Conservation (phyloP, 2,888 invertebrate genomes). For the Chrysodeixis includens region DNA sequence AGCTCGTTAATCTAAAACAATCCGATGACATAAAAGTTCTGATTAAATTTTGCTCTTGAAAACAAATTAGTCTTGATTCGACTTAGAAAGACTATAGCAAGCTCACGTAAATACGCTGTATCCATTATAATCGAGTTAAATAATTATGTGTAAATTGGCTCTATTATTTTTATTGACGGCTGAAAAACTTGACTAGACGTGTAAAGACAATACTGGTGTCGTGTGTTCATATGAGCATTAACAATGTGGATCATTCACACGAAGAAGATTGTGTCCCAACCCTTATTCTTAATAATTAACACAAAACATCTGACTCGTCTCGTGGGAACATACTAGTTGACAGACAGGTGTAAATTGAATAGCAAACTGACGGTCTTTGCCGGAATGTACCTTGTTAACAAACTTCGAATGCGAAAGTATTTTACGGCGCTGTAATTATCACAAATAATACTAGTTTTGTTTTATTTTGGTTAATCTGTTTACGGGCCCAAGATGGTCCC, state of each 20-base stretch:
- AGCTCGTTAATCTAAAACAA: background rate
- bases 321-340: constrained; percentile 53
- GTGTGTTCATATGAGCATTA: background rate
- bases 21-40: background rate
- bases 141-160: background rate
- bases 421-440: constrained; percentile 40
- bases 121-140: too few relatives aligned
- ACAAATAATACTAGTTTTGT: constrained; percentile 26
- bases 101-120: too few relatives aligned
- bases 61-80: background rate
- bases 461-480: constrained; percentile 42
- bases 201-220: background rate
- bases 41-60: constrained; percentile 11
- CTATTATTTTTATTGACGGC: background rate
- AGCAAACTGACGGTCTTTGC: constrained; percentile 40
- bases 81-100: too few relatives aligned
- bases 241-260: constrained; percentile 5
- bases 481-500: constrained; percentile 34
- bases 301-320: constrained; percentile 43
- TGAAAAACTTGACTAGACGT: background rate
- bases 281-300: constrained; percentile 46
- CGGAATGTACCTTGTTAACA: constrained; percentile 45
- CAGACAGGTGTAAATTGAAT: constrained; percentile 54
- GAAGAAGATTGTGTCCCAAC: constrained; percentile 35
- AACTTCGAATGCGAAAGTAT: constrained; percentile 47